Base-by-base conservation (phyloP, 1,140 invertebrate species). In the Drosophila rufa region DNA sequence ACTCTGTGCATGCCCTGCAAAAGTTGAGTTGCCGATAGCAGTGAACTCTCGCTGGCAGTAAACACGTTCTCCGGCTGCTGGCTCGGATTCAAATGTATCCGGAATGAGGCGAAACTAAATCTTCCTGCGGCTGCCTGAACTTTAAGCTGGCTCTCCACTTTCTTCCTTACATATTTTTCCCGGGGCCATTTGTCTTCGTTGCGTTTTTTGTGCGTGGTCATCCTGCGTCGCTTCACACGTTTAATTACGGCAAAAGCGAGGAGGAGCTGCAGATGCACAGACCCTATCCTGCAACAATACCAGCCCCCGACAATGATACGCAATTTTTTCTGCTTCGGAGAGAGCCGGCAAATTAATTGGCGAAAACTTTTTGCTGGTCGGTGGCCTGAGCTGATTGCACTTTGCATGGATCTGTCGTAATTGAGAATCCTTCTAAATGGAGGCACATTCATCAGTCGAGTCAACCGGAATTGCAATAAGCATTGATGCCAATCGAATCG, bases 181-280 rank as follows among this genome's bases (percentile, higher is more conserved):
- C 48, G 38, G 30, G 40, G 38, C 50, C 65, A 79, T 83, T 83
- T 80, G 67, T 75, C 75, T 83, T 83, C 50, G 64, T 69, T 79
- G 46, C 25, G 36, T 47, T 55, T 61, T 51, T 62, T 70, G 36
- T 71, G 61, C 66, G 42, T 57, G 66, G 75, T 78, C 75, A 79
- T 71, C 38, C 67, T 64, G 40, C 43, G 59, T 53, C 51, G 22
- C 53, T 79, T 79, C 59, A 62, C 75, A 62, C 66, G 58, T 79
- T 79, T 71, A 79, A 79, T 79, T 79, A 79, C 66, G 68, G 53
- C 58, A 46, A 60, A 53, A 53, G 45, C 27, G 22, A 25, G 3
- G 50, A 46, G 57, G 30, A 69, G 53, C 50, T 79, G 67, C 43
- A 65, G 48, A 45, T 48, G 75, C 60, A 61, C 43, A 40, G 12